These are phyloP conservation scores for Chironomus tepperi DNA, from an alignment of 1,140 invertebrate genomes.

Conservation along the genomic window DNA sequence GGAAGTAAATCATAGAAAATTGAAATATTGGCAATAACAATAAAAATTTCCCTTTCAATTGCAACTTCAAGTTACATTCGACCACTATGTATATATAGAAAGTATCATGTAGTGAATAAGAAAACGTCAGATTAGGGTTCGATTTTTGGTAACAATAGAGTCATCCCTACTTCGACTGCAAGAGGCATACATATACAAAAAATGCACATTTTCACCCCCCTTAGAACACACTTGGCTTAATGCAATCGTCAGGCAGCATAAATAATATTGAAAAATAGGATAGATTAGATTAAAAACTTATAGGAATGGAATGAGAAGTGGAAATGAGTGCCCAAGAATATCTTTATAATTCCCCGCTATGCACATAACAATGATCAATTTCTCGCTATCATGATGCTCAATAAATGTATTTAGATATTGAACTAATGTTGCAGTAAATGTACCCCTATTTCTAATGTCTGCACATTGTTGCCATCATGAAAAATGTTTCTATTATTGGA, in stretches of 20 bases:
- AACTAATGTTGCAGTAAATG: neutral
- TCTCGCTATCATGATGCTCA: neutral
- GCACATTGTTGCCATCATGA: neutral
- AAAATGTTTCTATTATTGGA: neutral
- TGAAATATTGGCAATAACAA: too few species aligned
- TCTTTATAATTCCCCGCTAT: neutral
- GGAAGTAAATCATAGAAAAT: too few species aligned
- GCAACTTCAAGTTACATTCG: neutral
- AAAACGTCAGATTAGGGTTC: neutral
- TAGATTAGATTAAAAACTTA: neutral
- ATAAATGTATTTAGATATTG: neutral
- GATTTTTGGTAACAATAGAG: neutral
- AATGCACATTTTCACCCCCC: neutral
- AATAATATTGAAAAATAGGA: neutral
- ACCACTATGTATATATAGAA: neutral
- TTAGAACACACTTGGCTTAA: neutral
- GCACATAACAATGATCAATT: slow-evolving; percentile 3
- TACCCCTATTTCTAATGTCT: neutral
- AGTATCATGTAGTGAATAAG: neutral
- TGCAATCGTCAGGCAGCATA: neutral
- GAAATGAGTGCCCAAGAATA: neutral
- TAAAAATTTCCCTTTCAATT: too few species aligned
- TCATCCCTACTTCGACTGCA: neutral
- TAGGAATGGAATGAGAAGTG: neutral
- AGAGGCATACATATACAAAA: neutral